phyloP scores from a whole-genome alignment of 2,797 vertebrate genomes.

The Melopsittacus undulatus region DNA sequence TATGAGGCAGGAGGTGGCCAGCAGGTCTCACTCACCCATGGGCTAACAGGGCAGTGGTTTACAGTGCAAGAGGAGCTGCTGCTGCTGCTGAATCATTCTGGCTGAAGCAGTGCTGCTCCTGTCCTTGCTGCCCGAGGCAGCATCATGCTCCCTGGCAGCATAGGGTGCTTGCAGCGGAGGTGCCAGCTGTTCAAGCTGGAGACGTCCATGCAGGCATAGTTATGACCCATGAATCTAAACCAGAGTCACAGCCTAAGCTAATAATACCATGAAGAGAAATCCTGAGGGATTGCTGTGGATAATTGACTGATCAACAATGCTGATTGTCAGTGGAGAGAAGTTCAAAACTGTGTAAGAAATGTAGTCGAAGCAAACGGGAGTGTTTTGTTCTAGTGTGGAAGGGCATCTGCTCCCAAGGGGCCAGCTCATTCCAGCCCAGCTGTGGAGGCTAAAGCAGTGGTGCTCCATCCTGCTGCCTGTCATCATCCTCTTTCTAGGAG shows the following conservation, averaged over 20 bases:
- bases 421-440: neutral
- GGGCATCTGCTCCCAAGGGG: neutral
- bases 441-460: neutral
- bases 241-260: neutral
- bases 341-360: neutral
- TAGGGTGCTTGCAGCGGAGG: neutral
- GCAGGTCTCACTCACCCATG: neutral
- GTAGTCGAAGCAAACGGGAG: neutral
- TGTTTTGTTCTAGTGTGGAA: neutral
- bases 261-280: neutral
- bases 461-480: neutral
- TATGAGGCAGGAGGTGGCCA: neutral
- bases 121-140: neutral
- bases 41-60: neutral
- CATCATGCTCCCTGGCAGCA: neutral
- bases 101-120: fast-evolving
- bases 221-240: neutral
- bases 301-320: neutral
- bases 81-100: neutral
- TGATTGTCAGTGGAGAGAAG: neutral
- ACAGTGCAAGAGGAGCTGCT: neutral
- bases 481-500: neutral
- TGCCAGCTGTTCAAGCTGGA: neutral
- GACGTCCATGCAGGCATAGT: neutral
- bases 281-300: neutral